Conservation (phyloP, 2,888 invertebrate species). For the Chouioia cunea region DNA sequence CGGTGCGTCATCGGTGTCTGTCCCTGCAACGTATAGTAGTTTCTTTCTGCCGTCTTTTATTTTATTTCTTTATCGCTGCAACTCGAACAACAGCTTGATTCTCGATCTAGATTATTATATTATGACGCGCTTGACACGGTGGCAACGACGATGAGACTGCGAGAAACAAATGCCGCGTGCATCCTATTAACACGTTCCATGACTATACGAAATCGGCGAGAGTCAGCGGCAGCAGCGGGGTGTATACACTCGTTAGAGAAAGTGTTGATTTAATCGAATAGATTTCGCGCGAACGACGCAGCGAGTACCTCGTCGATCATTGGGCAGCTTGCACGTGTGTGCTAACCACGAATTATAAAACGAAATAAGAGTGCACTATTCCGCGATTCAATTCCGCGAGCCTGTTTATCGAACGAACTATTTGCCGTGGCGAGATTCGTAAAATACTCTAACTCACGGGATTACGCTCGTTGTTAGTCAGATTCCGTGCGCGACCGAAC, state of each 20-base stretch:
- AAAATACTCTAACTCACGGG: not conserved
- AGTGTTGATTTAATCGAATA: conserved; percentile 36
- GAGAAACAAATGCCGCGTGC: not conserved
- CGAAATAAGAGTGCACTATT: conserved; percentile 14
- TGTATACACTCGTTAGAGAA: too few relatives aligned
- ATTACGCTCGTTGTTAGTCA: too few relatives aligned
- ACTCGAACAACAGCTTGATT: too few relatives aligned
- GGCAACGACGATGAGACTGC: too few relatives aligned
- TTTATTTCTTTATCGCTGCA: too few relatives aligned
- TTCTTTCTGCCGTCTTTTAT: too few relatives aligned
- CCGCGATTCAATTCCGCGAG: conserved; percentile 25
- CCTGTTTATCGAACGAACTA: conserved; percentile 37
- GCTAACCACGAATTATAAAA: conserved; percentile 12
- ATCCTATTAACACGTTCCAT: conserved; percentile 19
- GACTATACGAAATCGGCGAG: not conserved
- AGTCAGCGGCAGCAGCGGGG: too few relatives aligned
- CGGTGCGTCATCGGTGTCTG: too few relatives aligned
- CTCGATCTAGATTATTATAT: too few relatives aligned
- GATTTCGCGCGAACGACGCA: conserved; percentile 21
- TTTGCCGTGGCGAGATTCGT: conserved; percentile 5
- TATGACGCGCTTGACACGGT: too few relatives aligned
- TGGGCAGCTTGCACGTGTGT: not conserved
- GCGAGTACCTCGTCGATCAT: not conserved
- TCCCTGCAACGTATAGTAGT: too few relatives aligned
- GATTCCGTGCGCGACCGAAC: not conserved